A percentile compares a stretch with the other conserved stretches of the same genome.
phyloP scores from a whole-genome alignment of 2,888 invertebrate species.

The Apotomis capreana region DNA sequence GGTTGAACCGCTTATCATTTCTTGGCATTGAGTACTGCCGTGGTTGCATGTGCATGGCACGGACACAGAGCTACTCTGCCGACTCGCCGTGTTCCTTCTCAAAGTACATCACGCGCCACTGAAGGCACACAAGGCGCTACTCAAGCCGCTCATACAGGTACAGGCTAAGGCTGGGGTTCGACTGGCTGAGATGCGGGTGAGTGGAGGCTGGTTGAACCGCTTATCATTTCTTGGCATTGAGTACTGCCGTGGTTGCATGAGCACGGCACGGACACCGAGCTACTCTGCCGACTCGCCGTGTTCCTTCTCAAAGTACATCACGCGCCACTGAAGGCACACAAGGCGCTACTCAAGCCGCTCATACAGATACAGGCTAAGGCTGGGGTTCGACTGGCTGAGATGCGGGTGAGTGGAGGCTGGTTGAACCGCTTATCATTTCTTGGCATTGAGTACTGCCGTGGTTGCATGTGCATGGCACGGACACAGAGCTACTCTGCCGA shows the following conservation, averaged over 20 bases:
- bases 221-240: constrained; percentile 91
- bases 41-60: too few relatives aligned
- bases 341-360: constrained; percentile 86
- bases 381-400: constrained; percentile 80
- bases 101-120: constrained; percentile 91
- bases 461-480: constrained; percentile 86
- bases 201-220: constrained; percentile 81
- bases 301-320: constrained; percentile 91
- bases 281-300: constrained; percentile 89
- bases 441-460: constrained; percentile 89
- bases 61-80: constrained; percentile 89
- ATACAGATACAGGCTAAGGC: constrained; percentile 85
- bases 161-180: constrained; percentile 82
- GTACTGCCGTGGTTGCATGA: constrained; percentile 87
- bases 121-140: constrained; percentile 86
- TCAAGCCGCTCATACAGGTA: constrained; percentile 86
- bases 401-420: constrained; percentile 77
- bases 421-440: constrained; percentile 89
- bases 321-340: constrained; percentile 89
- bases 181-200: constrained; percentile 85
- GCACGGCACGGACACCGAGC: constrained; percentile 88
- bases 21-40: too few relatives aligned
- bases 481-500: constrained; percentile 90
- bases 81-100: constrained; percentile 90
- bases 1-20: too few relatives aligned